phyloP scores from a whole-genome alignment of 2,113 vertebrate species.

The Chrysochloris asiatica region DNA sequence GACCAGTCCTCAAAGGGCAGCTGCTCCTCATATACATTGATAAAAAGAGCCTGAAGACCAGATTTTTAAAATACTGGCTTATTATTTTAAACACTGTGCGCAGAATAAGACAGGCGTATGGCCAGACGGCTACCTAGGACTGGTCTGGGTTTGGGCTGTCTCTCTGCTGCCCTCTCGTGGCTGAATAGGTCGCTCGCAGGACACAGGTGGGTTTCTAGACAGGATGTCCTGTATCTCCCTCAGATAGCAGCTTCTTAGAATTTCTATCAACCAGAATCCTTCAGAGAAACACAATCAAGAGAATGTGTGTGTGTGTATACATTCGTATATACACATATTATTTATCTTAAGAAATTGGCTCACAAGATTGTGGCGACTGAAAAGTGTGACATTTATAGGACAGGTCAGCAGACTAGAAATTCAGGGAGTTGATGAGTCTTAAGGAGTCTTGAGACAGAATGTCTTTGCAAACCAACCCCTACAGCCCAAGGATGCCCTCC shows the following conservation, averaged over 20 bases:
- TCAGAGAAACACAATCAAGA: background rate
- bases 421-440: background rate
- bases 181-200: background rate
- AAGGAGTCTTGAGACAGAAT: background rate
- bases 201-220: background rate
- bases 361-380: background rate
- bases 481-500: background rate
- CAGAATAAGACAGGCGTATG: background rate
- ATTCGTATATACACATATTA: background rate
- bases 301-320: too few species aligned
- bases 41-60: background rate
- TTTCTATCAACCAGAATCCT: background rate
- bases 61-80: background rate
- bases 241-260: background rate
- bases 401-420: background rate
- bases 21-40: background rate
- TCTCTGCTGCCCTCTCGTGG: slow-evolving; percentile 67
- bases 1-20: background rate
- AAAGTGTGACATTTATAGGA: background rate
- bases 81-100: background rate
- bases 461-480: background rate
- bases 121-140: background rate
- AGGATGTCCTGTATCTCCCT: accelerated
- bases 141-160: slow-evolving; percentile 26
- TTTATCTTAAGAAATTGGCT: background rate